phyloP scores from a whole-genome alignment of 2,888 invertebrate species.

The Ochropacha duplaris region DNA sequence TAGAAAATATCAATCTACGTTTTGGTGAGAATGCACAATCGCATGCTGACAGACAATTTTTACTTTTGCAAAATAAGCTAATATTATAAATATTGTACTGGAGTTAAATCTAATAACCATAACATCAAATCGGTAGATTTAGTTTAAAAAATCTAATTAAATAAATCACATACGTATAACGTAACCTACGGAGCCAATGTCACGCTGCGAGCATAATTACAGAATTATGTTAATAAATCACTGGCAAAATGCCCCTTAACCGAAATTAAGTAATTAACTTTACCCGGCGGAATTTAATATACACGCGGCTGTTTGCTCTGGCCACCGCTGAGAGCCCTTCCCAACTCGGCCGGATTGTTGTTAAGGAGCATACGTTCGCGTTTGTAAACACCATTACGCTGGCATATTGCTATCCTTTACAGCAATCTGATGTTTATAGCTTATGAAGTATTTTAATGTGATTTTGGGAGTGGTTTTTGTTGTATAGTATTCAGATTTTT shows the following conservation, averaged over 20 bases:
- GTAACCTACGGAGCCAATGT: slow-evolving; percentile 29
- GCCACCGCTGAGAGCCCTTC: slow-evolving; percentile 31
- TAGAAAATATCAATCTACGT: no score
- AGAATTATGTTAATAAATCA: slow-evolving; percentile 71
- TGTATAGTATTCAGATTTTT: slow-evolving; percentile 6
- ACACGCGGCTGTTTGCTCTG: slow-evolving; percentile 32
- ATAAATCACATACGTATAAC: neutral
- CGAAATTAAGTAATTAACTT: slow-evolving; percentile 75
- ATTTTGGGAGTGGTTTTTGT: slow-evolving; percentile 26
- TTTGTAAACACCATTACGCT: slow-evolving; percentile 53
- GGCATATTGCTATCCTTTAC: slow-evolving; percentile 43
- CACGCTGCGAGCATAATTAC: slow-evolving; percentile 56
- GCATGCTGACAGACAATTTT: no score
- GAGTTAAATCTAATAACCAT: no score
- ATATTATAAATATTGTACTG: no score
- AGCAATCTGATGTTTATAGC: slow-evolving; percentile 38
- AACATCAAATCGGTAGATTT: no score
- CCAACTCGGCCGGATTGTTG: slow-evolving; percentile 32
- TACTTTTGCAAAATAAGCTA: no score
- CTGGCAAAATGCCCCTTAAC: slow-evolving; percentile 56
- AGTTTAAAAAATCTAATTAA: neutral
- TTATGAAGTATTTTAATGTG: slow-evolving; percentile 31
- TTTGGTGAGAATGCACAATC: no score
- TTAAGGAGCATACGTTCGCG: slow-evolving; percentile 53
- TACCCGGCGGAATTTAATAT: slow-evolving; percentile 49